Percentiles rank a stretch among this genome's conserved stretches.
Conservation (phyloP, 1,140 invertebrate species). For the Achroia grisella region DNA sequence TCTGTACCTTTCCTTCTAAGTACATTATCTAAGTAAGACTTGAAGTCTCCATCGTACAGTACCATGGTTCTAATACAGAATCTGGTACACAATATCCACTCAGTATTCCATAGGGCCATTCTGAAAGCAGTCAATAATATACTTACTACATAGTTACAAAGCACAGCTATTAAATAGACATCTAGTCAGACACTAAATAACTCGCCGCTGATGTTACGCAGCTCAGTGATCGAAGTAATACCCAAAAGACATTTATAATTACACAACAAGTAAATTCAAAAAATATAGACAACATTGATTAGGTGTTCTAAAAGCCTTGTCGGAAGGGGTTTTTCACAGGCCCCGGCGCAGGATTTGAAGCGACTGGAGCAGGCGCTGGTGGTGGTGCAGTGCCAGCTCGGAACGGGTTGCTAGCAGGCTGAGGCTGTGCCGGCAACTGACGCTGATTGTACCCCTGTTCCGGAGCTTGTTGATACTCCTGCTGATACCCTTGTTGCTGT, state of each 20-base stretch:
- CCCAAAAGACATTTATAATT: slow-evolving; percentile 64
- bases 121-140: slow-evolving; percentile 7
- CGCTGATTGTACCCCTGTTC: slow-evolving; percentile 69
- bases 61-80: too few species aligned
- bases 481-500: slow-evolving; percentile 71
- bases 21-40: too few species aligned
- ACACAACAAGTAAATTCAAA: slow-evolving; percentile 68
- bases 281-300: slow-evolving; percentile 59
- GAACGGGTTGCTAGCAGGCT: slow-evolving; percentile 74
- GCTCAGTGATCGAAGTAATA: slow-evolving; percentile 67
- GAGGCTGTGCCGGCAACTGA: slow-evolving; percentile 49
- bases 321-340: slow-evolving; percentile 72
- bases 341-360: slow-evolving; percentile 36
- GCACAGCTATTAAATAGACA: slow-evolving; percentile 51
- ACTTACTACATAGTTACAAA: slow-evolving; percentile 30
- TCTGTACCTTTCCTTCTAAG: too few species aligned
- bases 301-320: slow-evolving; percentile 72
- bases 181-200: slow-evolving; percentile 49
- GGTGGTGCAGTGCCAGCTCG: slow-evolving; percentile 50
- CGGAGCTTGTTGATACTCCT: slow-evolving; percentile 53
- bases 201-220: slow-evolving; percentile 34
- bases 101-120: not conserved
- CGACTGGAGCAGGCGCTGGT: slow-evolving; percentile 28
- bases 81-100: too few species aligned
- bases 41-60: too few species aligned